Percentiles rank a stretch among this genome's conserved stretches.
These are phyloP conservation scores for Cydia amplana DNA, from an alignment of 1,140 invertebrate genomes.

Conservation along the genomic window DNA sequence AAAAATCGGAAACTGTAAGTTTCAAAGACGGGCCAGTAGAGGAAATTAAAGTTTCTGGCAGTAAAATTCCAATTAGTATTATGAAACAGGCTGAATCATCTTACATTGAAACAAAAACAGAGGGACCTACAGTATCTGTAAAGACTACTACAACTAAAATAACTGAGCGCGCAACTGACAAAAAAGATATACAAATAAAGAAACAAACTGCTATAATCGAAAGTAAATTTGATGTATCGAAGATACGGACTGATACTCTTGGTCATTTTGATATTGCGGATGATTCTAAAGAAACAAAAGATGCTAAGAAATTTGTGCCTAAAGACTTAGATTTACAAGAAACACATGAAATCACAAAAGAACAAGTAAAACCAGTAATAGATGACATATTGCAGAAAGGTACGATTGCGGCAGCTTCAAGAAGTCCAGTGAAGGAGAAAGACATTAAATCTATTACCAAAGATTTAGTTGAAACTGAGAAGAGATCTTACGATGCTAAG, in stretches of 20 bases:
- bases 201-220: conserved; percentile 38
- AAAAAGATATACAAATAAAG: conserved; percentile 22
- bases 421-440: conserved; percentile 67
- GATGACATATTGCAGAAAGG: conserved; percentile 72
- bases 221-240: conserved; percentile 60
- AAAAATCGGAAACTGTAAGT: conserved; percentile 14
- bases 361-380: conserved; percentile 68
- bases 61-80: conserved; percentile 34
- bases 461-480: conserved; percentile 70
- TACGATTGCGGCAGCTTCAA: conserved; percentile 57
- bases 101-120: conserved; percentile 43
- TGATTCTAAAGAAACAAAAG: conserved; percentile 42
- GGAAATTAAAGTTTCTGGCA: background rate
- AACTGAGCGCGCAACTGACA: background rate
- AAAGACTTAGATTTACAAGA: conserved; percentile 51
- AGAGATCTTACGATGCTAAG: conserved; percentile 70
- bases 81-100: conserved; percentile 46
- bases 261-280: conserved; percentile 60
- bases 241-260: conserved; percentile 65
- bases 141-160: background rate
- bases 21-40: conserved; percentile 13
- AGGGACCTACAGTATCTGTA: conserved; percentile 23
- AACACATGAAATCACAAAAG: conserved; percentile 62
- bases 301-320: conserved; percentile 42
- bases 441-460: conserved; percentile 61